phyloP scores from a whole-genome alignment of 2,113 vertebrate species.

The Passer montanus region DNA sequence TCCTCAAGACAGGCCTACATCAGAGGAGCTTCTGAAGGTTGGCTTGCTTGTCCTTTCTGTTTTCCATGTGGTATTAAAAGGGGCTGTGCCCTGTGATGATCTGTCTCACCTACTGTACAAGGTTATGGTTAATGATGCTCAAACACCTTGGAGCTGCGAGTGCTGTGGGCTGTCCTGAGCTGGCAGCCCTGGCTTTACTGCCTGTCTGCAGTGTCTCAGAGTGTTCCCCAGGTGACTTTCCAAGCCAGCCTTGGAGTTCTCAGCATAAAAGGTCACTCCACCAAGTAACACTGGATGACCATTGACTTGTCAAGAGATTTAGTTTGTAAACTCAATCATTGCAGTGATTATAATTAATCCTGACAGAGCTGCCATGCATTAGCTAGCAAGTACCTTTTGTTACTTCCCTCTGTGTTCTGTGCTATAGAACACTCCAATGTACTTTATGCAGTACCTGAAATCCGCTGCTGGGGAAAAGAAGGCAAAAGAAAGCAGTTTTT shows the following conservation, averaged over 20 bases:
- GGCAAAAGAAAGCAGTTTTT: background rate
- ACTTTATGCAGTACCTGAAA: background rate
- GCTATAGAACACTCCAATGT: background rate
- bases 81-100: background rate
- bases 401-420: background rate
- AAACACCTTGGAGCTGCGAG: background rate
- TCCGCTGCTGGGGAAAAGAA: background rate
- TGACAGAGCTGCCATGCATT: background rate
- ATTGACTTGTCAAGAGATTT: background rate
- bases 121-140: background rate
- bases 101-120: background rate
- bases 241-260: background rate
- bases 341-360: background rate
- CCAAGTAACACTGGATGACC: background rate
- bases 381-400: background rate
- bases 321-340: background rate
- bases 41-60: constrained; percentile 37
- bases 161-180: background rate
- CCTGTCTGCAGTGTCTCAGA: background rate
- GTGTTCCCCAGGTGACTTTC: background rate
- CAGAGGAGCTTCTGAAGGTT: constrained; percentile 97
- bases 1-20: constrained; percentile 97
- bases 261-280: background rate
- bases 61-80: background rate
- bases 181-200: background rate